Percentiles rank a stretch among this genome's conserved stretches.
Evolutionary conservation across 2,888 invertebrate species (phyloP).

Genomic region (Cosmia pyralina): DNA sequence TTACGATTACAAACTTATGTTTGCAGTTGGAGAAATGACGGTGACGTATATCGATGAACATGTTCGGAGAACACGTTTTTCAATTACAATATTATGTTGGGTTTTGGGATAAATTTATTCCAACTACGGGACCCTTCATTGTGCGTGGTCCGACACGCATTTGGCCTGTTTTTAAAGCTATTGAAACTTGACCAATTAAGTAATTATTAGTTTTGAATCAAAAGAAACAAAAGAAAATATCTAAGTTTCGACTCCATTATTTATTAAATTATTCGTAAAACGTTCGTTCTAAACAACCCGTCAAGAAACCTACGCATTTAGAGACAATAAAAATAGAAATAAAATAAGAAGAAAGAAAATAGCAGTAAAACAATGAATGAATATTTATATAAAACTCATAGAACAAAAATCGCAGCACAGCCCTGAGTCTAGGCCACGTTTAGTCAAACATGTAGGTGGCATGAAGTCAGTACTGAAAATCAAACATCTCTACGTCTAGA

Average conservation of each 20-base stretch:
- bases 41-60: too few species aligned
- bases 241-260: background rate
- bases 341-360: background rate
- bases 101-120: too few species aligned
- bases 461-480: slow-evolving; percentile 68
- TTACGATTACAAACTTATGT: too few species aligned
- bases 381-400: too few species aligned
- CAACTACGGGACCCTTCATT: too few species aligned
- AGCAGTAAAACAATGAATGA: background rate
- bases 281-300: background rate
- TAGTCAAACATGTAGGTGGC: slow-evolving; percentile 43
- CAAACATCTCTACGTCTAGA: slow-evolving; percentile 78
- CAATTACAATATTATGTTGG: too few species aligned
- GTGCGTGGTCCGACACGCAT: too few species aligned
- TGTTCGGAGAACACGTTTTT: too few species aligned
- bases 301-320: background rate
- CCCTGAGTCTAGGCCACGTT: slow-evolving; percentile 20
- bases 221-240: background rate
- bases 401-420: slow-evolving; percentile 3
- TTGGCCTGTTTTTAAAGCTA: background rate
- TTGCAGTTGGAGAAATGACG: too few species aligned
- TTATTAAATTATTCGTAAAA: background rate
- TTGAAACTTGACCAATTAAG: background rate
- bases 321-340: background rate
- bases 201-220: background rate